These are phyloP conservation scores for Albula goreensis DNA, from an alignment of 2,113 vertebrate genomes.

Conservation along the genomic window DNA sequence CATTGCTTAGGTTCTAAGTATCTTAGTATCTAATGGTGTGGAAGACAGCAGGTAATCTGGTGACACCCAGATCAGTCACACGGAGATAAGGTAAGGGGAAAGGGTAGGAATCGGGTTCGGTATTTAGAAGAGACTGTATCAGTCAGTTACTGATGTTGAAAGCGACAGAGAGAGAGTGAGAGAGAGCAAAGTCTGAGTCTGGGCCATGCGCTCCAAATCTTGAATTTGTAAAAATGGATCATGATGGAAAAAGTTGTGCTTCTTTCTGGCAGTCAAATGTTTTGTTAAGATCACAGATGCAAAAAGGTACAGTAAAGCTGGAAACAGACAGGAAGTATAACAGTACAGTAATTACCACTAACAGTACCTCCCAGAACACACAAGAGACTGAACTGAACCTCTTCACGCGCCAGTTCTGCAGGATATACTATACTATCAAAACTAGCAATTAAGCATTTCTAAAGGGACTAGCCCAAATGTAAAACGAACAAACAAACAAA, in stretches of 20 bases:
- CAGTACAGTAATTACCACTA: background rate
- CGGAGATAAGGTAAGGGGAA: background rate
- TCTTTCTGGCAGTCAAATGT: background rate
- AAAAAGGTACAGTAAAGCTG: background rate
- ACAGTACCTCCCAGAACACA: background rate
- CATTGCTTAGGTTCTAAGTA: background rate
- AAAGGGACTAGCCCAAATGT: background rate
- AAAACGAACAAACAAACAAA: conserved; percentile 17
- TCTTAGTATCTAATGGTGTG: background rate
- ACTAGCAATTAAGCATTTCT: conserved; percentile 16
- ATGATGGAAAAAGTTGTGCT: background rate
- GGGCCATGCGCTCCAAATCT: no score
- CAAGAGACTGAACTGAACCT: background rate
- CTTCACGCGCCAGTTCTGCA: background rate
- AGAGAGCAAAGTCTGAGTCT: no score
- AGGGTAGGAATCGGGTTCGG: background rate
- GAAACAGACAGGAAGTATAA: background rate
- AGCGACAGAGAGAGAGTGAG: background rate
- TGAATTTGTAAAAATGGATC: no score
- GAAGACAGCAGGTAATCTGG: background rate
- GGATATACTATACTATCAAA: background rate
- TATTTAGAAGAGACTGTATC: background rate
- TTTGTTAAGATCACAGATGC: background rate
- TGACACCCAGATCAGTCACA: conserved; percentile 1
- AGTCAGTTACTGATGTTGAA: background rate